Evolutionary conservation across 2,888 invertebrate species (phyloP), one percentile per base, ranked within the genome.

Genomic region (Iselma pallidipennis): DNA sequence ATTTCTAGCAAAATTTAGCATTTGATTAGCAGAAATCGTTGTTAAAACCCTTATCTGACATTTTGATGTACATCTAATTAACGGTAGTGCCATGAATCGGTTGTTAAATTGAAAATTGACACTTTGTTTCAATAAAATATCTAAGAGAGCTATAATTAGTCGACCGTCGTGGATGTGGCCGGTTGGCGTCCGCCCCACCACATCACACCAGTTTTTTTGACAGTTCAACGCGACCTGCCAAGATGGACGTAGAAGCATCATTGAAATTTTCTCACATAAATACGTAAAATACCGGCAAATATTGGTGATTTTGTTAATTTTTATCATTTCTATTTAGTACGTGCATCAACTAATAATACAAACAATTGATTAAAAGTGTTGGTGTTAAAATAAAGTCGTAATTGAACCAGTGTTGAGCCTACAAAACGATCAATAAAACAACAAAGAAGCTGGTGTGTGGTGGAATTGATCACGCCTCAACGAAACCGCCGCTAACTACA

Each of bases 141-240:
- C 7, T 7, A 16, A 16, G 9, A 16, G 37, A 2, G 37, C 37
- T 37, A 16, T 9, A 37, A 16, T 16, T 37, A 37, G 37, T 9
- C 0, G 6, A 9, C 0, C 3, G 4, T 9, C 16, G 16, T 9
- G 9, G 16, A 45, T 45, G n/a, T n/a, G 7, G 37, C 16, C 2
- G 37, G 7, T 14, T 21, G 10, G 45, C 45, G 45, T 45, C 45
- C 14, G 3, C 45, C 45, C 45, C 45, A 45, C 45, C 10, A 21
- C 10, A 7, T 2, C 7, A 21, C 45, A 0, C 9, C 3, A n/a
- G n/a, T n/a, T 21, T 45, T 45, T 45, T 45, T 45, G 45, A 45
- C 45, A 45, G 45, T 45, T 45, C 45, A 45, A 45, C 45, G 45
- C 21, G 45, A 45, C 21, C 45, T 45, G 10, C 45, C 45, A 45